Evolutionary conservation across 2,888 invertebrate species (phyloP).

Genomic region (Drosophila subquinaria): DNA sequence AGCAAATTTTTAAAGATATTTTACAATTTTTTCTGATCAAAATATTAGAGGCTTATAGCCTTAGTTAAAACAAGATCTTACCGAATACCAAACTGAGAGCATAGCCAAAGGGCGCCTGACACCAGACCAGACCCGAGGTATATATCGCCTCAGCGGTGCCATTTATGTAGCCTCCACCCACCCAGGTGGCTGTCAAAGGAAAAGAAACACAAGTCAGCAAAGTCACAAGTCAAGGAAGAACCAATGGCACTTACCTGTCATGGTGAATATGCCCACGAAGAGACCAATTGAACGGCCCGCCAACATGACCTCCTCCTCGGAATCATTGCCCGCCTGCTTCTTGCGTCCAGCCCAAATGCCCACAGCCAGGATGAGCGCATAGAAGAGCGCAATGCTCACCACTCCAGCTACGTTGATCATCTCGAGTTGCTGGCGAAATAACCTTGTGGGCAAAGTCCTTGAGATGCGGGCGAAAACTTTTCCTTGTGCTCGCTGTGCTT

Average conservation of each 20-base stretch:
- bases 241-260: constrained; percentile 92
- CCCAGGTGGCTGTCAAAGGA: constrained; percentile 95
- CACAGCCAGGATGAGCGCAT: constrained; percentile 96
- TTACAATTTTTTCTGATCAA: too few species aligned
- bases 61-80: constrained; percentile 85
- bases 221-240: background rate
- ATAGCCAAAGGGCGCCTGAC: constrained; percentile 99
- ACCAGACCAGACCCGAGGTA: constrained; percentile 97
- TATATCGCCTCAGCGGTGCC: constrained; percentile 99
- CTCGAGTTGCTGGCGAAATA: constrained; percentile 5
- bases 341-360: constrained; percentile 99
- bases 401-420: constrained; percentile 97
- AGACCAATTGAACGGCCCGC: constrained; percentile 98
- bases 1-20: too few species aligned
- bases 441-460: constrained; percentile 31
- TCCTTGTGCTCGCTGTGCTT: constrained; percentile 21
- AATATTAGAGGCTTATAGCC: too few species aligned
- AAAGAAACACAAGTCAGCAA: background rate
- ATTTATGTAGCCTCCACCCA: constrained; percentile 99
- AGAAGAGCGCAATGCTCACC: constrained; percentile 97
- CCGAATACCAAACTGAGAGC: constrained; percentile 97
- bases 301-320: constrained; percentile 99
- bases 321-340: constrained; percentile 94
- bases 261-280: constrained; percentile 99
- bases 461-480: constrained; percentile 11